Percentiles rank a stretch among this genome's conserved stretches.
Conservation (phyloP, 2,888 invertebrate genomes). For the Galerucella pusilla region DNA sequence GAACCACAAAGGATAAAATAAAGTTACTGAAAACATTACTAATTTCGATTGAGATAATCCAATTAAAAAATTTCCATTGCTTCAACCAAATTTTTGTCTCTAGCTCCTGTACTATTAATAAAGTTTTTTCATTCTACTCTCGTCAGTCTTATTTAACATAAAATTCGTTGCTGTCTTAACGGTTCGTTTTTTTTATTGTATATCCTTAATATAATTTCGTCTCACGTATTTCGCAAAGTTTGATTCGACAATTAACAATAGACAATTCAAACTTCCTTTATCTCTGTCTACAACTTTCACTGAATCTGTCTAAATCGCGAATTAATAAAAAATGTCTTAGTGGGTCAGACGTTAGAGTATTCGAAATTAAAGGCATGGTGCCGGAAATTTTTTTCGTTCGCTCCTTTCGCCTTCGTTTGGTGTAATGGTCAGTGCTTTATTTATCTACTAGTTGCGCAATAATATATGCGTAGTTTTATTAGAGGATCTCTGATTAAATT, state of each 20-base stretch:
- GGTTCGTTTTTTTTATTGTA: background rate
- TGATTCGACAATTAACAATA: background rate
- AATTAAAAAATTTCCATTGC: no score
- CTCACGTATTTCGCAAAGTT: background rate
- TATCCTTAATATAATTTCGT: background rate
- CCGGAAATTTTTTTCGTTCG: conserved; percentile 16
- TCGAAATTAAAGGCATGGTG: conserved; percentile 4
- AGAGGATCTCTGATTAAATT: background rate
- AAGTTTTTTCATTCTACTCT: background rate
- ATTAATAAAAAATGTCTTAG: conserved; percentile 24
- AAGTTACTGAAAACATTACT: no score
- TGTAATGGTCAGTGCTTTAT: background rate
- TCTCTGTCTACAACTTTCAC: conserved; percentile 17
- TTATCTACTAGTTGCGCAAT: background rate
- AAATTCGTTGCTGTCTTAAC: background rate
- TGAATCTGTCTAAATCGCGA: conserved; percentile 18
- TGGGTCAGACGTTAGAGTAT: conserved; percentile 22
- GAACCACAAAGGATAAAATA: no score
- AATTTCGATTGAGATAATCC: no score
- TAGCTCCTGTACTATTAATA: background rate
- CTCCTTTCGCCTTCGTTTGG: conserved; percentile 10
- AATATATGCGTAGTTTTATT: background rate
- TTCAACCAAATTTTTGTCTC: no score
- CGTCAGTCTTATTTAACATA: background rate
- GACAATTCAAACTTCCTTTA: conserved; percentile 8